Evolutionary conservation across 1,140 invertebrate genomes (phyloP).

Genomic region (Daktulosphaira vitifoliae): DNA sequence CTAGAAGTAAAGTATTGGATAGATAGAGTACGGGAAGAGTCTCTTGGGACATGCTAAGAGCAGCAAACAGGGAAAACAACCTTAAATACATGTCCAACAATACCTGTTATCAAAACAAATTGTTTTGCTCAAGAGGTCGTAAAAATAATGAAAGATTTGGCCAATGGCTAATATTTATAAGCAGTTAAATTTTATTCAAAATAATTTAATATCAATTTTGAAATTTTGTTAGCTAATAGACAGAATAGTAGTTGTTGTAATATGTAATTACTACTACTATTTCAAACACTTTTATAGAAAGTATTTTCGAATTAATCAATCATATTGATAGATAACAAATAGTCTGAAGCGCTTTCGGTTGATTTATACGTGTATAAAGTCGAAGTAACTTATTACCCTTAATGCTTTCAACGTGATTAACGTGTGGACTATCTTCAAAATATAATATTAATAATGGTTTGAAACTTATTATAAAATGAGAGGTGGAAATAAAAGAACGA

Average conservation of each 20-base stretch:
- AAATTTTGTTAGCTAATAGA: no score
- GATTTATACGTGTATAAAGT: conserved; percentile 1
- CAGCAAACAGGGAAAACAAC: background rate
- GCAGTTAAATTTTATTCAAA: no score
- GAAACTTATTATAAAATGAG: no score
- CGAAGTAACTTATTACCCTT: background rate
- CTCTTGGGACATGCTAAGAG: background rate
- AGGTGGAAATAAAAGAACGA: background rate
- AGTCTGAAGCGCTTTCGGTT: conserved; percentile 6
- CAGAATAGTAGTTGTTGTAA: no score
- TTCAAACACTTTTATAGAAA: no score
- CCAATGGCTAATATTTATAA: no score
- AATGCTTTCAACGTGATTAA: conserved; percentile 30
- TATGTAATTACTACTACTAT: no score
- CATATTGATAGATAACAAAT: conserved; percentile 15
- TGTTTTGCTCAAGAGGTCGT: background rate
- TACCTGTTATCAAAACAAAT: conserved; percentile 30
- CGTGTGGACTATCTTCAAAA: background rate
- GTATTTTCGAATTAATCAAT: no score
- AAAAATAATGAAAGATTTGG: background rate
- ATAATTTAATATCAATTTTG: no score
- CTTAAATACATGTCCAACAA: background rate
- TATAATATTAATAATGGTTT: background rate
- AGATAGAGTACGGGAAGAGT: background rate
- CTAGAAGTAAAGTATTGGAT: no score